A percentile compares a stretch with the other conserved stretches of the same genome.
Conservation (phyloP, 2,113 vertebrate species). For the Ictalurus furcatus region DNA sequence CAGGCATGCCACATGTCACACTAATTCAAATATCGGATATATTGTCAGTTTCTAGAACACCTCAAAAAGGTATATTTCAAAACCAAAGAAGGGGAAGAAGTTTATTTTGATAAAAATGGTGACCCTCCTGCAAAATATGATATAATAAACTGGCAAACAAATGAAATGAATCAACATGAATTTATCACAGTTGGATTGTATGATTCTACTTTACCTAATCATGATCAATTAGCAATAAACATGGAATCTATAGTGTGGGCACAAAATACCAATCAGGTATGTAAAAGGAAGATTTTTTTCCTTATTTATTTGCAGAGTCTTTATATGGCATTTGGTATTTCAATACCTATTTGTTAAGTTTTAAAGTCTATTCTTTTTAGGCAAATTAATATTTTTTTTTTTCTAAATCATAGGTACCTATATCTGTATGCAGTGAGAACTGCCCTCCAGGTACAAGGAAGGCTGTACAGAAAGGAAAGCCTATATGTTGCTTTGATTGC, state of each 20-base stretch:
- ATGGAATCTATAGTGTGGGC: slow-evolving; percentile 62
- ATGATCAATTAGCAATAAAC: slow-evolving; percentile 59
- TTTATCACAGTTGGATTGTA: slow-evolving; percentile 69
- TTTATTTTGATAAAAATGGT: slow-evolving; percentile 29
- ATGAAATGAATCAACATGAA: slow-evolving; percentile 47
- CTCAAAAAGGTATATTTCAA: slow-evolving; percentile 58
- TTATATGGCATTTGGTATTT: background rate
- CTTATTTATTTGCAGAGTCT: background rate
- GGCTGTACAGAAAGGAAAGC: slow-evolving; percentile 22
- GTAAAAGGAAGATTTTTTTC: background rate
- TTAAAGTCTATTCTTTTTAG: background rate
- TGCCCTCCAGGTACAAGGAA: slow-evolving; percentile 26
- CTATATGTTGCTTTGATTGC: slow-evolving; percentile 22
- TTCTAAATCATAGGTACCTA: slow-evolving; percentile 5
- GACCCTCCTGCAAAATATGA: slow-evolving; percentile 68
- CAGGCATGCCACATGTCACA: background rate
- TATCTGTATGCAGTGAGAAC: slow-evolving; percentile 27
- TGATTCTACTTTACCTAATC: slow-evolving; percentile 62
- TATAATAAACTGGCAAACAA: slow-evolving; percentile 70
- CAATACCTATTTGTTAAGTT: background rate
- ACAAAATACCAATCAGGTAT: slow-evolving; percentile 59
- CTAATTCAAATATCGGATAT: no score
- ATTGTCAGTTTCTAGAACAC: slow-evolving; percentile 25
- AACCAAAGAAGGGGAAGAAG: slow-evolving; percentile 29
- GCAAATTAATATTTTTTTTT: background rate